These are phyloP conservation scores for Eretmocerus hayati DNA, from an alignment of 2,888 invertebrate genomes.

Conservation along the genomic window DNA sequence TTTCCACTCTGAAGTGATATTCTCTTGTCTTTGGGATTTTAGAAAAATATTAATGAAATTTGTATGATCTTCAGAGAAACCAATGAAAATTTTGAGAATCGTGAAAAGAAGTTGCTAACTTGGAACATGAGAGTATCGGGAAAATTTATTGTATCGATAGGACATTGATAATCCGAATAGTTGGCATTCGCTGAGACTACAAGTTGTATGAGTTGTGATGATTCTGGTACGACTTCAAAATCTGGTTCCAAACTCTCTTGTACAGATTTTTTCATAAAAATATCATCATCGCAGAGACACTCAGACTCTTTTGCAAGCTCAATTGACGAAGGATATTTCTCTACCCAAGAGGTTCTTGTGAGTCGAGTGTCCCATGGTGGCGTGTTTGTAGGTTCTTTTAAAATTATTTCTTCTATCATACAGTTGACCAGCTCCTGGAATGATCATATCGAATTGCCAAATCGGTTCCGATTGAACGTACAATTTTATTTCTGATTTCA, in stretches of 20 bases:
- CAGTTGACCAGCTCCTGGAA: conserved; percentile 30
- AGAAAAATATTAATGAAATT: neutral
- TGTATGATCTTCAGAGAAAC: neutral
- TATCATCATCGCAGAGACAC: neutral
- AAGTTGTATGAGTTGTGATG: conserved; percentile 44
- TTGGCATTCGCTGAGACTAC: conserved; percentile 51
- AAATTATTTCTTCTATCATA: conserved; percentile 26
- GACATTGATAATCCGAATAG: conserved; percentile 50
- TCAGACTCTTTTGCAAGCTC: conserved; percentile 1
- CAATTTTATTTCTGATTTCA: too few relatives aligned
- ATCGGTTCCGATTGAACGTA: too few relatives aligned
- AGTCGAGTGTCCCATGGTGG: conserved; percentile 48
- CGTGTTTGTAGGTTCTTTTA: conserved; percentile 23
- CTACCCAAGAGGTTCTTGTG: conserved; percentile 38
- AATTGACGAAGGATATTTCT: conserved; percentile 10
- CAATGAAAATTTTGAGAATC: neutral
- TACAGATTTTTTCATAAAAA: conserved; percentile 30
- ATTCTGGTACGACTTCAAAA: conserved; percentile 32
- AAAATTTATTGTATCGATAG: conserved; percentile 46
- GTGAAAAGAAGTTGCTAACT: conserved; percentile 30
- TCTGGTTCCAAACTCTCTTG: conserved; percentile 38
- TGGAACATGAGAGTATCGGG: conserved; percentile 54
- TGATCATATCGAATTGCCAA: too few relatives aligned
- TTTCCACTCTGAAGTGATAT: conserved; percentile 28
- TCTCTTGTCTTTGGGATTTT: conserved; percentile 26